Evolutionary conservation across 2,888 invertebrate species (phyloP), one percentile per base, ranked within the genome.

Genomic region (Leistus spinibarbis): DNA sequence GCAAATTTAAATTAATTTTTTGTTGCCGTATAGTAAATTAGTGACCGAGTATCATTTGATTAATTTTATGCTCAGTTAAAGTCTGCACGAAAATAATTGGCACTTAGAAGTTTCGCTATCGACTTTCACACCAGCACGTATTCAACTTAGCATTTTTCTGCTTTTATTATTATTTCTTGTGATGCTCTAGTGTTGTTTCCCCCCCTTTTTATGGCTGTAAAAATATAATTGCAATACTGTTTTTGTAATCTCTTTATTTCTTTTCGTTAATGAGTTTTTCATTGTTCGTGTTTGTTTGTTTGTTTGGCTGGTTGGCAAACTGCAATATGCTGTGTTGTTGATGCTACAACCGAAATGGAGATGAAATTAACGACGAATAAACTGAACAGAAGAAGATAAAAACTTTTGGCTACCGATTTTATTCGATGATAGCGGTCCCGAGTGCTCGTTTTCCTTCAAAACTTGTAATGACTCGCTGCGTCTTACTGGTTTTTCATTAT

Each of bases 1-100:
- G n/a, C 56, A 54, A 71, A 71, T 71, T 71, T 64, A 53, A 71
- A 71, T 71, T 71, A 71, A 64, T 71, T 71, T 71, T 71, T 71
- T 71, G 20, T 71, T 63, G 63, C 10, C 10, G 40, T 3, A 40
- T 56, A 53, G n/a, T 64, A 71, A 71, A 71, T 64, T 64, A 65
- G 54, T 56, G 64, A 64, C 62, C 62, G 63, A 63, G 63, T 70
- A 40, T 23, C 64, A 64, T 64, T 71, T 71, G 64, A 71, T 71
- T 63, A 71, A 71, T 64, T 71, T 24, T 27, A 64, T 60, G 60
- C 60, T 60, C 60, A 60, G 60, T 9, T 60, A 60, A 22, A 22
- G 60, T 60, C 60, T 60, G 60, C 60, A 20, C 60, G 60, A 60
- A 60, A 60, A 60, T 60, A 60, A 60, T 60, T 60, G 17, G 20